Evolutionary conservation across 2,113 vertebrate species (phyloP), one percentile per base, ranked within the genome.

Genomic region (Rhabdornis inornatus): DNA sequence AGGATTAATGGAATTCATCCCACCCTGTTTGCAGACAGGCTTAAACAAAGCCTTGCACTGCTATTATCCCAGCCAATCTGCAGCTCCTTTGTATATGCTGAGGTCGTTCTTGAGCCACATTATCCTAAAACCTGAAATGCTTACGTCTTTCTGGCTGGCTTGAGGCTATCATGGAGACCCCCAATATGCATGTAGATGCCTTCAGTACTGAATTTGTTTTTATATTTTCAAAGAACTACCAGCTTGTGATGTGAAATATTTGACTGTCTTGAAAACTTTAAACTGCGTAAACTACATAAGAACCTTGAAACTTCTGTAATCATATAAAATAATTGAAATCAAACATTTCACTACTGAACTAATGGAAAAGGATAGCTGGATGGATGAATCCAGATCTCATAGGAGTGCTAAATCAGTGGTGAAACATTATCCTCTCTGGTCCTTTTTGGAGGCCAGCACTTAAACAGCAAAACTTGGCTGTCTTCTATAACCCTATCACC

Each of bases 1-100:
- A 89, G 42, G 84, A 83, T 76, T 92, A 71, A 85, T 89, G 70
- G 63, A 28, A 87, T 80, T 91, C 71, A 80, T 94, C 87, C 63
- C 85, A 90, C 66, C 82, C 50, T 22, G 16, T 60, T 42, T 83
- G 55, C 66, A 94, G 87, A 31, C 87, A 91, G 84, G 94, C 84
- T 91, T 89, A 76, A 88, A 91, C 91, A 96, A 87, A 95, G 84
- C 66, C 47, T 75, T 30, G 66, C 42, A 57, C 66, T 0, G 2
- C 80, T 94, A 39, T 52, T 85, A 69, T 72, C 86, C 53, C 78
- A 69, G 40, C 20, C 70, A 50, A 3, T 72, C 61, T 79, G 61
- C 74, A 76, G 55, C 15, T 60, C 31, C 37, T 87, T 82, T 79
- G 31, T 75, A 13, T 25, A 6, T n/a, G 39, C 49, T 76, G 89